These are phyloP conservation scores for Synodontis membranacea DNA, from an alignment of 2,113 vertebrate species.

Conservation along the genomic window DNA sequence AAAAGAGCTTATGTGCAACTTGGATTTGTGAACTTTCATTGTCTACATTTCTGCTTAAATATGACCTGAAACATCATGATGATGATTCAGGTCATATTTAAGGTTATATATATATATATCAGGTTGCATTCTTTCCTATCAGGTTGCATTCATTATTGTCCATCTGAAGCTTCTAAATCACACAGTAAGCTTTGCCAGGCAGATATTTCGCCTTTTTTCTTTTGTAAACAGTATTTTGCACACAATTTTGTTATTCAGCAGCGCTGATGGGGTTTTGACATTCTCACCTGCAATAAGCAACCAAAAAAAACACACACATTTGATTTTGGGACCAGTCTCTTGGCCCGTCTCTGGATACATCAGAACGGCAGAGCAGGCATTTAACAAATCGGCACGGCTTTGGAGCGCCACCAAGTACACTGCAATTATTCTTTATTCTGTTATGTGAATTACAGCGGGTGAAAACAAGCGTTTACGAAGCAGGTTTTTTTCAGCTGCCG, in stretches of 20 bases:
- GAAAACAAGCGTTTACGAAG: background rate
- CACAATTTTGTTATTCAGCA: background rate
- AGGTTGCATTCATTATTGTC: background rate
- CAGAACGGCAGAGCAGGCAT: background rate
- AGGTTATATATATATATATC: no score
- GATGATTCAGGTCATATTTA: no score
- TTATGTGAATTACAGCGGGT: slow-evolving; percentile 17
- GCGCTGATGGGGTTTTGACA: background rate
- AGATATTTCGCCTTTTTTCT: background rate
- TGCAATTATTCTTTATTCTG: slow-evolving; percentile 29
- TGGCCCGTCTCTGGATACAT: background rate
- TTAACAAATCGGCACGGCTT: slow-evolving; percentile 49
- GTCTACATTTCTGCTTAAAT: no score
- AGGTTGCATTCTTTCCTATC: no score
- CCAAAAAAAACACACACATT: background rate
- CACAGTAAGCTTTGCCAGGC: background rate
- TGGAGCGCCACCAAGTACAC: slow-evolving; percentile 26
- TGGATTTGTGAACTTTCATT: no score
- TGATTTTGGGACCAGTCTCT: background rate
- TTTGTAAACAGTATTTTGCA: background rate
- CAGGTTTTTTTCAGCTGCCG: background rate
- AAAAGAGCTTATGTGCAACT: no score
- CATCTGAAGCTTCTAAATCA: background rate
- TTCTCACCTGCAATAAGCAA: background rate
- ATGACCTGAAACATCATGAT: no score